These are phyloP conservation scores for human DNA, from an alignment of 2,113 vertebrate genomes.

Conservation along the genomic window GRCh38 chr20:38726501-38727000, in stretches of 20 bases:
- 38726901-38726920: background rate
- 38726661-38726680: too few species aligned
- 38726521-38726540: constrained; percentile 67
- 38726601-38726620: too few species aligned
- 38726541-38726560: background rate
- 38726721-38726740: background rate
- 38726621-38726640: fast-evolving
- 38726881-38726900: background rate
- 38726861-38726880: background rate
- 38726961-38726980: background rate
- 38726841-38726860: background rate
- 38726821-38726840: fast-evolving
- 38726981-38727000: background rate
- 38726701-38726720: background rate
- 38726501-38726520: background rate
- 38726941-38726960: background rate
- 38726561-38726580: background rate
- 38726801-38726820: background rate
- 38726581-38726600: background rate
- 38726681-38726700: background rate
- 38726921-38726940: background rate
- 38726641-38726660: background rate
- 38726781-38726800: too few species aligned
- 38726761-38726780: fast-evolving
- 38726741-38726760: background rate